Percentiles rank a stretch among this genome's conserved stretches.
Conservation (phyloP, 1,140 invertebrate genomes). For the Cylas formicarius region DNA sequence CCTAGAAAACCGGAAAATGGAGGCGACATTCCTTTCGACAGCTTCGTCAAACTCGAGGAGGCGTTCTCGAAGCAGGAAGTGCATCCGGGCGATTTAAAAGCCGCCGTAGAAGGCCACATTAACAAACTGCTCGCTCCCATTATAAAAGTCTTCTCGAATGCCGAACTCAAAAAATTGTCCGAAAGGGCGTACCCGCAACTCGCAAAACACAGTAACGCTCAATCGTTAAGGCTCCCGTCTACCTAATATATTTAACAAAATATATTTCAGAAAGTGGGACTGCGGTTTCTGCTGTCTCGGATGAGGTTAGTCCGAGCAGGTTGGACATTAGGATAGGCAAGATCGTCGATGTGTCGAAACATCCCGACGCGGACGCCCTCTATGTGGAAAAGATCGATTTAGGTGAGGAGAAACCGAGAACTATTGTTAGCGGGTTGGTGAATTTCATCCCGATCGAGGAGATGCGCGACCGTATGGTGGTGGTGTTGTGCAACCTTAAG, state of each 20-base stretch:
- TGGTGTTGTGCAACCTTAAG: slow-evolving; percentile 90
- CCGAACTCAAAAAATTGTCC: slow-evolving; percentile 60
- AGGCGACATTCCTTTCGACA: slow-evolving; percentile 65
- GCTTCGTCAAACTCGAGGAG: slow-evolving; percentile 70
- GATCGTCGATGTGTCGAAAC: slow-evolving; percentile 81
- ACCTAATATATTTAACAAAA: background rate
- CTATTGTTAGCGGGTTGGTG: slow-evolving; percentile 84
- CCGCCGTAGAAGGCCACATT: slow-evolving; percentile 72
- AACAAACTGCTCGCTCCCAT: slow-evolving; percentile 87
- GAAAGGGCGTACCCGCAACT: slow-evolving; percentile 75
- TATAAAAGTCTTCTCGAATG: slow-evolving; percentile 74
- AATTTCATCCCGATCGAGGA: slow-evolving; percentile 82
- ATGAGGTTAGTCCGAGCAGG: slow-evolving; percentile 61
- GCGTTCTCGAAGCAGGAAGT: slow-evolving; percentile 68
- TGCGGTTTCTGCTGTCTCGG: slow-evolving; percentile 36
- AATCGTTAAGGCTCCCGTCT: background rate
- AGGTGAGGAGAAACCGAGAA: slow-evolving; percentile 60
- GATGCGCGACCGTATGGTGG: slow-evolving; percentile 77
- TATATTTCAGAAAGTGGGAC: slow-evolving; percentile 19
- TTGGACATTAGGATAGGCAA: slow-evolving; percentile 90
- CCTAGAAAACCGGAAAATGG: slow-evolving; percentile 57
- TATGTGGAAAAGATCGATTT: slow-evolving; percentile 92
- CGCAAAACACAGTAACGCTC: slow-evolving; percentile 50
- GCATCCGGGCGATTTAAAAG: slow-evolving; percentile 92
- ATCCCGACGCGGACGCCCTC: slow-evolving; percentile 91